These are phyloP conservation scores for Ariolimax columbianus DNA, from an alignment of 2,888 invertebrate genomes.

Conservation along the genomic window DNA sequence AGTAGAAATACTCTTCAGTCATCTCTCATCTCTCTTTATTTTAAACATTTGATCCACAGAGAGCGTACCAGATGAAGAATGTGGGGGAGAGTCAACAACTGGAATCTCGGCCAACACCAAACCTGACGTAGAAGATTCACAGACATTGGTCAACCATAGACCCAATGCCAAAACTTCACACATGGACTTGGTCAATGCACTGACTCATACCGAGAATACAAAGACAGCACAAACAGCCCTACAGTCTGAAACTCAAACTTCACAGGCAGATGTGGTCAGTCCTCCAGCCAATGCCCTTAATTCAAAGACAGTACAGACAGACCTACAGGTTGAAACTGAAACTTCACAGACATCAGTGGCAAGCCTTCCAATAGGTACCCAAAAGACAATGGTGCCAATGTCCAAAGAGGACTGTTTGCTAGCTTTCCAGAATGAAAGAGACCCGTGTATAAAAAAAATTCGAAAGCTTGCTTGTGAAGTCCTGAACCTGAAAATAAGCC, in stretches of 20 bases:
- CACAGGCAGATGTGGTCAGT: not conserved
- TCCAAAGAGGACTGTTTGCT: slow-evolving; percentile 18
- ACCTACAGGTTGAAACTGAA: not conserved
- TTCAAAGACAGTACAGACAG: not conserved
- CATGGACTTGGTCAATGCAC: not conserved
- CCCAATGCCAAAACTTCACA: not conserved
- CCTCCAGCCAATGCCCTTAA: not conserved
- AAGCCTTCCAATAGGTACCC: not conserved
- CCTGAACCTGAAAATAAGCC: slow-evolving; percentile 36
- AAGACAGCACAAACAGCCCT: not conserved
- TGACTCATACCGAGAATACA: not conserved
- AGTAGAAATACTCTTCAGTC: not conserved
- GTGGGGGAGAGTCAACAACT: not conserved
- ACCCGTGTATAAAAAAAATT: slow-evolving; percentile 45
- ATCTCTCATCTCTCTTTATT: not conserved
- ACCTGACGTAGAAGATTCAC: not conserved
- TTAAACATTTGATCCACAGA: not conserved
- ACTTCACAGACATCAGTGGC: not conserved
- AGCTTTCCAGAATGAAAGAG: slow-evolving; percentile 19
- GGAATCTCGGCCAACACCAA: not conserved
- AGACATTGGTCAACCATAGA: not conserved
- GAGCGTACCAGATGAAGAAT: not conserved
- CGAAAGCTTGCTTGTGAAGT: slow-evolving; percentile 51
- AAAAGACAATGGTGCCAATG: not conserved
- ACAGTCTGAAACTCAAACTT: not conserved